Evolutionary conservation across 2,888 invertebrate species (phyloP).

Genomic region (Enchytraeus crypticus): DNA sequence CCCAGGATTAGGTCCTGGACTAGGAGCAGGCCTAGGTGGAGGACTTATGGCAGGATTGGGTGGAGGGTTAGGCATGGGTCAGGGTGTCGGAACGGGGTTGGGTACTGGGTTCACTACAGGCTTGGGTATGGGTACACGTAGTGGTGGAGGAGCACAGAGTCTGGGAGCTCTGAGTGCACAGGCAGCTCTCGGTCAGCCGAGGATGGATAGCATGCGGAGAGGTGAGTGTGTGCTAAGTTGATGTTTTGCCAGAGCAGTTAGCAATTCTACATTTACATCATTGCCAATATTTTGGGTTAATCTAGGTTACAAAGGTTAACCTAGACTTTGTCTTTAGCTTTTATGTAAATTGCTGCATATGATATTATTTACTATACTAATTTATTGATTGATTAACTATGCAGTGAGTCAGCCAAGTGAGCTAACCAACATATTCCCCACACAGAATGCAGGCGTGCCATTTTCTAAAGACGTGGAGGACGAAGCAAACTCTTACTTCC

Average conservation of each 20-base stretch:
- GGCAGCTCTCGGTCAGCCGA: slow-evolving; percentile 15
- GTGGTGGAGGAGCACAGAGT: slow-evolving; percentile 31
- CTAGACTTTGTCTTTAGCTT: not conserved
- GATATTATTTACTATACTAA: not conserved
- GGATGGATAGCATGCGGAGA: not conserved
- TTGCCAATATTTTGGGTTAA: too few relatives aligned
- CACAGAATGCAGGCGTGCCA: slow-evolving; percentile 49
- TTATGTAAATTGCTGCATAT: not conserved
- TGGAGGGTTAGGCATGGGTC: not conserved
- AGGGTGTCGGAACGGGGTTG: slow-evolving; percentile 7
- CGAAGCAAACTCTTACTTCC: slow-evolving; percentile 96
- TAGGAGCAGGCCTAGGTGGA: not conserved
- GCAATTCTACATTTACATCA: too few relatives aligned
- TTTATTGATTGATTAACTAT: not conserved
- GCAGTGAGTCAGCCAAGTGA: slow-evolving; percentile 10
- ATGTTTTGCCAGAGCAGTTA: too few relatives aligned
- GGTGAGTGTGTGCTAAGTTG: too few relatives aligned
- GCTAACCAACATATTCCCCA: slow-evolving; percentile 14
- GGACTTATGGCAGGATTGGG: not conserved
- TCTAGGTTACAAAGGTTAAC: not conserved
- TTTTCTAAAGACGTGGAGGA: slow-evolving; percentile 95
- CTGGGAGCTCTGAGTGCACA: slow-evolving; percentile 32
- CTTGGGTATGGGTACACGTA: slow-evolving; percentile 17
- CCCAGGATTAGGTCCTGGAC: not conserved
- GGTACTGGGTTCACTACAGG: slow-evolving; percentile 7